Evolutionary conservation across 2,797 vertebrate species (phyloP).

Genomic region (Darevskia mixta): DNA sequence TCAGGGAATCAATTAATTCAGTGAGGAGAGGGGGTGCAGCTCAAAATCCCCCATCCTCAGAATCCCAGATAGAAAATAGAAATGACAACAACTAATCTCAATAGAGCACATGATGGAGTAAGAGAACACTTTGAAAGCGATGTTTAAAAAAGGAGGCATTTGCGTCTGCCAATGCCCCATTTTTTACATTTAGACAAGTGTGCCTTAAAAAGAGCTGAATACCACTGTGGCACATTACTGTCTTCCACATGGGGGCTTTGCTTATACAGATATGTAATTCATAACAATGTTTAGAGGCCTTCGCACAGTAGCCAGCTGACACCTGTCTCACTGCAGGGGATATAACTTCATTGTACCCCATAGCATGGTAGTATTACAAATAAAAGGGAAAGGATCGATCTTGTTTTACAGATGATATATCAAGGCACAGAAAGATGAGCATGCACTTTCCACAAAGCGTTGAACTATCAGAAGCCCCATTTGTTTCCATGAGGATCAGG

Average conservation of each 20-base stretch:
- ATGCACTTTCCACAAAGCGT: background rate
- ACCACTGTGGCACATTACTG: background rate
- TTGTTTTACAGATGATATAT: background rate
- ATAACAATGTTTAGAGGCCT: background rate
- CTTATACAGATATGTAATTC: background rate
- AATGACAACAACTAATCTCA: background rate
- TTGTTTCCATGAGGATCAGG: background rate
- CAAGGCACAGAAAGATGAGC: background rate
- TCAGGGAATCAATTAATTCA: background rate
- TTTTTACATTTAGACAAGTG: background rate
- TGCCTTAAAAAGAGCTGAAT: background rate
- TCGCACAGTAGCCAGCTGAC: background rate
- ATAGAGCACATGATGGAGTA: background rate
- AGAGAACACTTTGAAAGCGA: background rate
- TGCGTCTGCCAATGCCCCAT: background rate
- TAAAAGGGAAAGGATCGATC: constrained; percentile 5
- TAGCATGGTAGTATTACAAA: background rate
- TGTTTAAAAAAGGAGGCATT: background rate
- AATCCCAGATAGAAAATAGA: background rate
- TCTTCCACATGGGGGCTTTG: background rate
- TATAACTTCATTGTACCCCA: constrained; percentile 5
- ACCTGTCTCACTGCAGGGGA: background rate
- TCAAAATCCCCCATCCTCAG: background rate
- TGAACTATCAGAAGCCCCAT: background rate
- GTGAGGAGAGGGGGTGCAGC: background rate